phyloP scores from a whole-genome alignment of 2,797 vertebrate genomes.

The Aphelocoma californica region DNA sequence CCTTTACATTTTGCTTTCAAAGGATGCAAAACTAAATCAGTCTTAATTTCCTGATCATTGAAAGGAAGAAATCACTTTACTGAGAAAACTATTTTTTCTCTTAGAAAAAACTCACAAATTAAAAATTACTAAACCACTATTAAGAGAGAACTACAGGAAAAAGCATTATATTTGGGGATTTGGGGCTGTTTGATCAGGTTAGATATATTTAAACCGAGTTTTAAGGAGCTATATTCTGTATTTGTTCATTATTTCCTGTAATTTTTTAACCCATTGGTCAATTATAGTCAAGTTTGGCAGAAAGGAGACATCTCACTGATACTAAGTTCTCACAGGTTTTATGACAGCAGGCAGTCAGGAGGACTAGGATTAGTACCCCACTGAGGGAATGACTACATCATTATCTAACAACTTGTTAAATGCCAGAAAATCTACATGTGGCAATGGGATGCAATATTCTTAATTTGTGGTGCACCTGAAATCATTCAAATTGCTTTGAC shows the following conservation, averaged over 20 bases:
- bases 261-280: slow-evolving; percentile 19
- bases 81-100: not conserved
- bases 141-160: not conserved
- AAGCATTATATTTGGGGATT: not conserved
- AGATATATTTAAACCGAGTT: not conserved
- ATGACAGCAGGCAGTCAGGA: slow-evolving; percentile 23
- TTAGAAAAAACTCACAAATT: not conserved
- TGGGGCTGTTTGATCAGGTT: not conserved
- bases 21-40: not conserved
- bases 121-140: not conserved
- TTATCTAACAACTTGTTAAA: slow-evolving; percentile 22
- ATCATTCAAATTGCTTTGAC: not conserved
- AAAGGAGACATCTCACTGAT: not conserved
- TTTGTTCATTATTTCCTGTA: not conserved
- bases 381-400: slow-evolving; percentile 29
- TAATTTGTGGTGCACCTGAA: not conserved
- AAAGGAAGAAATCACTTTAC: not conserved
- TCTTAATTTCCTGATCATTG: not conserved
- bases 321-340: slow-evolving; percentile 23
- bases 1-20: not conserved
- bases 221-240: not conserved
- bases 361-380: slow-evolving; percentile 10
- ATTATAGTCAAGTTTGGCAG: not conserved
- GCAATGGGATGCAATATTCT: not conserved
- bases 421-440: slow-evolving; percentile 37